Percentiles rank a stretch among this genome's conserved stretches.
These are phyloP conservation scores for Ardeotis arabs DNA, from an alignment of 2,113 vertebrate species.

Conservation along the genomic window DNA sequence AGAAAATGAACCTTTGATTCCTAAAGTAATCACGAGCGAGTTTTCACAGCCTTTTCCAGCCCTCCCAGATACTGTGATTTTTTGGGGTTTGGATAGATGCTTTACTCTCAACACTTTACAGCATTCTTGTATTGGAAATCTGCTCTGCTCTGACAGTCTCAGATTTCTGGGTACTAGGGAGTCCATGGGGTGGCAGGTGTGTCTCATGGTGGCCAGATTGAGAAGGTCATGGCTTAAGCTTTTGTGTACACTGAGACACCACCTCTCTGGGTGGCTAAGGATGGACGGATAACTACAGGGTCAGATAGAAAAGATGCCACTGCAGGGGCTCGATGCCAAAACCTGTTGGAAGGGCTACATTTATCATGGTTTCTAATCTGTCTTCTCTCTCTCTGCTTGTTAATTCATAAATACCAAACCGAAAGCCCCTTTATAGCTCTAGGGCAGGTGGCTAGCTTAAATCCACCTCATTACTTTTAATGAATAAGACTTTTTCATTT, in stretches of 20 bases:
- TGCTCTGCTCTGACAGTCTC: neutral
- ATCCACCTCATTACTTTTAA: constrained; percentile 40
- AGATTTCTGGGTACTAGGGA: neutral
- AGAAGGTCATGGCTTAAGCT: neutral
- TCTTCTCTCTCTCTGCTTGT: constrained; percentile 1
- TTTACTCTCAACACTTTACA: neutral
- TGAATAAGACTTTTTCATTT: constrained; percentile 15
- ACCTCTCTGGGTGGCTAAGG: neutral
- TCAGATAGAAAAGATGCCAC: neutral
- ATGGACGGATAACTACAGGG: neutral
- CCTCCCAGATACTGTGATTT: neutral
- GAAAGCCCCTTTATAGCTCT: neutral
- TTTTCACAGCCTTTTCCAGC: neutral
- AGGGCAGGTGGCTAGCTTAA: constrained; percentile 45
- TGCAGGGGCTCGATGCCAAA: neutral
- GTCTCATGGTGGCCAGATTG: neutral
- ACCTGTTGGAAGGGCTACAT: neutral
- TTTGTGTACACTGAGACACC: neutral
- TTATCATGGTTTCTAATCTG: neutral
- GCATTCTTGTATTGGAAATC: neutral
- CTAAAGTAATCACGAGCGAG: fast-evolving
- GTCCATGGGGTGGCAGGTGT: neutral
- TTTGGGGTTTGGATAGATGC: neutral
- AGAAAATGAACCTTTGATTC: neutral
- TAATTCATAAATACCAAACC: constrained; percentile 30